phyloP scores from a whole-genome alignment of 1,140 invertebrate species.

The Antheraea mylitta region DNA sequence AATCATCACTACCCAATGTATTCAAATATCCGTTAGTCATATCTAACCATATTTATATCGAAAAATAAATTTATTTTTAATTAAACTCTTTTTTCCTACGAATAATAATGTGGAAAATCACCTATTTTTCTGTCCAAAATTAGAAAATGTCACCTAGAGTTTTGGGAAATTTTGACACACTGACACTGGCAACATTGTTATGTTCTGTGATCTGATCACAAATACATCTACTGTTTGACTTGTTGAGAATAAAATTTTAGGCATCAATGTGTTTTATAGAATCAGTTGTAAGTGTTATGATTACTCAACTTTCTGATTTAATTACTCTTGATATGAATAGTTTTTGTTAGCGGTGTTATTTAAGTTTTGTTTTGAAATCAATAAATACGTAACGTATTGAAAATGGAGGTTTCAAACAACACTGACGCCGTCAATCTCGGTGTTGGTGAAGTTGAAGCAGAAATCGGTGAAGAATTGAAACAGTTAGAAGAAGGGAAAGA shows the following conservation, averaged over 20 bases:
- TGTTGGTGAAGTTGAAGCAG: slow-evolving; percentile 84
- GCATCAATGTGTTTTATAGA: neutral
- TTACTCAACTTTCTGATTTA: neutral
- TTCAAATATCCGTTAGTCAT: no score
- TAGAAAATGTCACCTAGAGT: no score
- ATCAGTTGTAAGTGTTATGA: neutral
- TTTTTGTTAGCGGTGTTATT: neutral
- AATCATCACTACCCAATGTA: no score
- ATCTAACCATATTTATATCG: no score
- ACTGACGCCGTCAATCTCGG: slow-evolving; percentile 84
- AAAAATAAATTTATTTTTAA: no score
- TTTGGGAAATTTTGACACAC: no score
- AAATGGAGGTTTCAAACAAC: slow-evolving; percentile 76
- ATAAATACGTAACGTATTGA: neutral
- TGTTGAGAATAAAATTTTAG: neutral
- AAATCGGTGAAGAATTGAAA: slow-evolving; percentile 85
- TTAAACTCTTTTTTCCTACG: no score
- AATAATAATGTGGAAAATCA: no score
- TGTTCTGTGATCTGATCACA: no score
- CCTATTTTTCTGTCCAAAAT: no score
- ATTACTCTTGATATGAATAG: neutral
- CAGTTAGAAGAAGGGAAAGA: slow-evolving; percentile 82
- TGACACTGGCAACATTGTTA: no score
- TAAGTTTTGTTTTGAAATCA: slow-evolving; percentile 11
- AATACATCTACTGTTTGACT: neutral